A percentile compares a stretch with the other conserved stretches of the same genome.
Evolutionary conservation across 1,140 invertebrate genomes (phyloP).

Genomic region (Odontomachus brunneus): DNA sequence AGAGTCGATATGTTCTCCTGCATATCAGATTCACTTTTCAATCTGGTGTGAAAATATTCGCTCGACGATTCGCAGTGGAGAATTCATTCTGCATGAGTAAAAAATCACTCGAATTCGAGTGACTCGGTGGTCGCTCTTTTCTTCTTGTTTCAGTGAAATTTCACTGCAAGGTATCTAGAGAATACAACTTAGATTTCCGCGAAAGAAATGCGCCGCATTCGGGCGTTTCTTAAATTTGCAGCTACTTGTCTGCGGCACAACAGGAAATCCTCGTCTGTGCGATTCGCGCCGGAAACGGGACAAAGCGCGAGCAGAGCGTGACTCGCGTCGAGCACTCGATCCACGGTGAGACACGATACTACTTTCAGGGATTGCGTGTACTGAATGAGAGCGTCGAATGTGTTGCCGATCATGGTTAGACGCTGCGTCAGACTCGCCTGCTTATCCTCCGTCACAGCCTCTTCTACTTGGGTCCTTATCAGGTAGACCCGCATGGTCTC

Average conservation of each 20-base stretch:
- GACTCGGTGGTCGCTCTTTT: too few species aligned
- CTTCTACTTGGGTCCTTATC: slow-evolving; percentile 65
- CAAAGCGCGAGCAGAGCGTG: slow-evolving; percentile 51
- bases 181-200: too few species aligned
- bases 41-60: too few species aligned
- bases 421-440: slow-evolving; percentile 60
- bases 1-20: too few species aligned
- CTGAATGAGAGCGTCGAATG: slow-evolving; percentile 63
- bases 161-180: too few species aligned
- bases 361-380: slow-evolving; percentile 66
- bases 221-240: too few species aligned
- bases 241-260: slow-evolving; percentile 55
- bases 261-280: slow-evolving; percentile 15
- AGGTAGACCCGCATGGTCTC: slow-evolving; percentile 64
- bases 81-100: too few species aligned
- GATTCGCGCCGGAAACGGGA: background rate
- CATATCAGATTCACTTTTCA: too few species aligned
- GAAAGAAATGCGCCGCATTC: background rate
- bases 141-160: too few species aligned
- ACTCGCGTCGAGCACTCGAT: slow-evolving; percentile 58
- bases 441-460: slow-evolving; percentile 62
- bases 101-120: too few species aligned
- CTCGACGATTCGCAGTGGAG: too few species aligned
- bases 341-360: slow-evolving; percentile 55
- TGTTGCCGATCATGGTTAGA: slow-evolving; percentile 56